phyloP scores from a whole-genome alignment of 2,888 invertebrate genomes.

The Elegia similella region DNA sequence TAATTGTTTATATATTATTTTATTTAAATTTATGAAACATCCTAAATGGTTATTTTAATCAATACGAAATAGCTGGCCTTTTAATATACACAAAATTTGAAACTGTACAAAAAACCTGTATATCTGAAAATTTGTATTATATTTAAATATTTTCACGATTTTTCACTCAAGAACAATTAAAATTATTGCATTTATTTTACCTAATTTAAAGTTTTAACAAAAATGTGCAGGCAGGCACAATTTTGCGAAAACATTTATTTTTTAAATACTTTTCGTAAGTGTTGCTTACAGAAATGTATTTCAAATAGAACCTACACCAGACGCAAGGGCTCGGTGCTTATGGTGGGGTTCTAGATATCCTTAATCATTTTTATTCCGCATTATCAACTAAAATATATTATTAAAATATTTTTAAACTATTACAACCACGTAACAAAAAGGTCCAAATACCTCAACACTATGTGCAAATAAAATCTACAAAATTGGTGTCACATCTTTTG shows the following conservation, averaged over 20 bases:
- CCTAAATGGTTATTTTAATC: slow-evolving; percentile 48
- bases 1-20: slow-evolving; percentile 34
- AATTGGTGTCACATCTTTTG: slow-evolving; percentile 30
- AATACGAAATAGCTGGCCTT: slow-evolving; percentile 44
- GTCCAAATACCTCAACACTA: slow-evolving; percentile 18
- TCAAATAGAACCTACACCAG: slow-evolving; percentile 56
- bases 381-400: slow-evolving; percentile 26
- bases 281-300: slow-evolving; percentile 25
- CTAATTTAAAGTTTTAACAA: slow-evolving; percentile 17
- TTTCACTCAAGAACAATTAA: slow-evolving; percentile 26
- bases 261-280: slow-evolving; percentile 28
- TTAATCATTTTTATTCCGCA: slow-evolving; percentile 60
- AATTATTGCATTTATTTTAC: slow-evolving; percentile 44
- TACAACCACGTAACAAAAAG: slow-evolving; percentile 21
- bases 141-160: slow-evolving; percentile 22
- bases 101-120: slow-evolving; percentile 53
- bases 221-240: slow-evolving; percentile 28
- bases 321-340: slow-evolving; percentile 68
- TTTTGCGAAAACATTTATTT: slow-evolving; percentile 37
- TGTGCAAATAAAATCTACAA: slow-evolving; percentile 26
- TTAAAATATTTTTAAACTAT: slow-evolving; percentile 23
- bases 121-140: slow-evolving; percentile 33
- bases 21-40: slow-evolving; percentile 46
- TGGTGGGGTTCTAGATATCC: slow-evolving; percentile 55
- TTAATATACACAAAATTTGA: slow-evolving; percentile 28